Base-by-base conservation (phyloP, 2,797 vertebrate species). In the Hybognathus amarus region DNA sequence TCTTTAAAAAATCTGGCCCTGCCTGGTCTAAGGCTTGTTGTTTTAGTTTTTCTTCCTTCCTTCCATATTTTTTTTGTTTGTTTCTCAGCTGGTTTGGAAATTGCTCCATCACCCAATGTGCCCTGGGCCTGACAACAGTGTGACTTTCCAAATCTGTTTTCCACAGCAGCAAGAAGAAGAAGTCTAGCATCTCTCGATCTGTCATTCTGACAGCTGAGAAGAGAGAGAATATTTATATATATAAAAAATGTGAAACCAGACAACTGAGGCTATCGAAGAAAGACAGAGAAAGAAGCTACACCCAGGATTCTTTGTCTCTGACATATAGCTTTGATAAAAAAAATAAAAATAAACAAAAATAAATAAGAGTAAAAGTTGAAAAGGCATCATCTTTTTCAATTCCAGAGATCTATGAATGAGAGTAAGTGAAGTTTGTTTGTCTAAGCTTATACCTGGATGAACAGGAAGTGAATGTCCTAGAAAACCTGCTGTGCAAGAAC, bases 111-210 rank as follows among this genome's bases (percentile, higher is more conserved):
- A 75, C 68, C 71, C 61, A 56, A 33, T 54, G 45, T 67, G 61
- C 84, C 64, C 61, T 74, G 67, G 38, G 89, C 90, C 89, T 79
- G 74, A 87, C 42, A 92, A 90, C 86, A 15, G 83, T 88, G 86
- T 90, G n/a, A n/a, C n/a, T n/a, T 89, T 91, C 88, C n/a, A n/a
- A 92, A 91, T 89, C n/a, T 89, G 93, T 91, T 93, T 93, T 89
- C 91, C 89, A 88, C 89, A 88, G 80, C 85, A 83, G 90, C 90
- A 36, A 84, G 90, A 86, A 92, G 87, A 77, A 42, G 56, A 33
- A 79, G 86, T 85, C 87, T 90, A 83, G 90, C 89, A 89, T 91
- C 89, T 90, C 88, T 89, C 77, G 79, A 70, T 90, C 89, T 90
- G 88, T 93, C 91, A 91, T 89, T 89, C 89, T 92, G 90, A 90